Evolutionary conservation across 1,140 invertebrate genomes (phyloP).

Genomic region (Anastatus disparis): DNA sequence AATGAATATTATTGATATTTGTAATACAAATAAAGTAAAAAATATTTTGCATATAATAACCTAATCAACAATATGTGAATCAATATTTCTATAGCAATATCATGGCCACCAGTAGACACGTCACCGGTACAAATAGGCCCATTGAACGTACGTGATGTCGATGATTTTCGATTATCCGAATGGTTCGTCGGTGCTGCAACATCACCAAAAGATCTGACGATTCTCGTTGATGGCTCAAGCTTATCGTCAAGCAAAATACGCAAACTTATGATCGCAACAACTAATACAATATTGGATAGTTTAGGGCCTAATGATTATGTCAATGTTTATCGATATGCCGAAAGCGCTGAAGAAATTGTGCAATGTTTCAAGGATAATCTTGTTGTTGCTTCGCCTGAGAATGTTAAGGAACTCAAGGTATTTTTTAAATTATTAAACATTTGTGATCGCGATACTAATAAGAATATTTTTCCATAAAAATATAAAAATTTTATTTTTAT

Average conservation of each 20-base stretch:
- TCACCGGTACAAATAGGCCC: constrained; percentile 51
- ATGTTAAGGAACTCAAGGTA: constrained; percentile 84
- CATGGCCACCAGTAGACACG: constrained; percentile 77
- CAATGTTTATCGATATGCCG: constrained; percentile 89
- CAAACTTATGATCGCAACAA: constrained; percentile 86
- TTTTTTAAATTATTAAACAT: no score
- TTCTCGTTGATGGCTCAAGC: constrained; percentile 90
- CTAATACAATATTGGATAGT: constrained; percentile 90
- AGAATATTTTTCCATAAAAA: no score
- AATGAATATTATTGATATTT: no score
- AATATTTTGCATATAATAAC: no score
- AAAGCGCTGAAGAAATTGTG: constrained; percentile 79
- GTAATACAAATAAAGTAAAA: no score
- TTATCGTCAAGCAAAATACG: constrained; percentile 88
- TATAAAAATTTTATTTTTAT: no score
- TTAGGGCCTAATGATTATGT: constrained; percentile 97
- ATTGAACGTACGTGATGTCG: constrained; percentile 76
- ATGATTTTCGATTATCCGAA: constrained; percentile 87
- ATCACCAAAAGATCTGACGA: constrained; percentile 93
- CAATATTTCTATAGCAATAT: constrained; percentile 71
- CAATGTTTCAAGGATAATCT: constrained; percentile 89
- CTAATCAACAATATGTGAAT: no score
- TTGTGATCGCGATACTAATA: no score
- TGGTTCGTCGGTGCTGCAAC: constrained; percentile 97
- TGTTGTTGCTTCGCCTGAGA: constrained; percentile 88